Conservation (phyloP, 2,113 vertebrate genomes). For the Fulmarus glacialis region DNA sequence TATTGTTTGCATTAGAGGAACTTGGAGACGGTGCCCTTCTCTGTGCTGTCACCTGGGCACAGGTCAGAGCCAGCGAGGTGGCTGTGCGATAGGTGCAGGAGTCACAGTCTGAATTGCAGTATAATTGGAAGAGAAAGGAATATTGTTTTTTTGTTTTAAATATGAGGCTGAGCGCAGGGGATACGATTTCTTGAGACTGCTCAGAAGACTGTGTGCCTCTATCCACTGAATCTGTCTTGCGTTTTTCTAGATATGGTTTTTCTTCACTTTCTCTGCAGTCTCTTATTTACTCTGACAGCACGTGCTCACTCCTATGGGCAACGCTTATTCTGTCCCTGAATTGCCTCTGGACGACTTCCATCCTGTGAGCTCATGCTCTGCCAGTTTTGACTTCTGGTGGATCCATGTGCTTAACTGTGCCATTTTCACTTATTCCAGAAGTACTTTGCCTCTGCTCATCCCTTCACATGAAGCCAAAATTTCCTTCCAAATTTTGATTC, state of each 20-base stretch:
- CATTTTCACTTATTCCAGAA: neutral
- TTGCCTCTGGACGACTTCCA: neutral
- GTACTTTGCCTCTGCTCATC: conserved; percentile 5
- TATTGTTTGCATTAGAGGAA: neutral
- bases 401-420: neutral
- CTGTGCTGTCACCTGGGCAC: neutral
- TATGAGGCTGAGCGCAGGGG: neutral
- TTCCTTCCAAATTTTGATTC: neutral
- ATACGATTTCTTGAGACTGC: neutral
- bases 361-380: conserved; percentile 4
- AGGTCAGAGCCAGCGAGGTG: neutral
- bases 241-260: neutral
- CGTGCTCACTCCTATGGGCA: neutral
- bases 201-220: neutral
- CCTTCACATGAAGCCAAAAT: neutral
- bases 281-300: neutral
- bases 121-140: neutral
- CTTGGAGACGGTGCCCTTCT: neutral
- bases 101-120: neutral
- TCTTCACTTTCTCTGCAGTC: neutral
- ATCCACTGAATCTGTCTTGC: neutral
- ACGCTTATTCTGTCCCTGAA: neutral
- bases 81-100: neutral
- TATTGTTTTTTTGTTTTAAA: rapidly evolving
- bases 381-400: conserved; percentile 14